Percentiles rank a stretch among this genome's conserved stretches.
Evolutionary conservation across 2,888 invertebrate species (phyloP).

Genomic region (Caradrina clavipalpis): DNA sequence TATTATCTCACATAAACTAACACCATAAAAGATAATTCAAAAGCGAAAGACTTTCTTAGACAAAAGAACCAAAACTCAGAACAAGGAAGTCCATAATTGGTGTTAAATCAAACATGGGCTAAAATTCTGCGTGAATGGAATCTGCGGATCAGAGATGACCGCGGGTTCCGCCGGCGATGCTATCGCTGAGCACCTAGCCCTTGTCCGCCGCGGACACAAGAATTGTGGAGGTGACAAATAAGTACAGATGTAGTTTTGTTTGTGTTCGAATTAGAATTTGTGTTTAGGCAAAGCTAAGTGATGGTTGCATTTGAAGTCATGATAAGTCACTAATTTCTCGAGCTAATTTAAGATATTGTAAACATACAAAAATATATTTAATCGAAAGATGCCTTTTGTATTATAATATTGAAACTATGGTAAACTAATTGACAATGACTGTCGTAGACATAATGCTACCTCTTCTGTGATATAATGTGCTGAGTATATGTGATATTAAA

Average conservation of each 20-base stretch:
- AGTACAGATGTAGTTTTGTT: too few species aligned
- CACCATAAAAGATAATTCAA: slow-evolving; percentile 47
- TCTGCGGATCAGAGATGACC: slow-evolving; percentile 89
- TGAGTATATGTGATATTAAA: not conserved
- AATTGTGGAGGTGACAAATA: slow-evolving; percentile 59
- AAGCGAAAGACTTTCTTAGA: slow-evolving; percentile 58
- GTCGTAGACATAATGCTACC: too few species aligned
- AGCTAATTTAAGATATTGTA: too few species aligned
- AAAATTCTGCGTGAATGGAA: slow-evolving; percentile 90
- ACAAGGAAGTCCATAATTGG: slow-evolving; percentile 90
- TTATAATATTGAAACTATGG: too few species aligned
- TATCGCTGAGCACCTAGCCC: slow-evolving; percentile 88
- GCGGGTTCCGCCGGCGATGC: slow-evolving; percentile 85
- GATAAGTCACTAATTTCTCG: too few species aligned
- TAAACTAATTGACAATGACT: too few species aligned
- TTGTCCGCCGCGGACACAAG: slow-evolving; percentile 52
- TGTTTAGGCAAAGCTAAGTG: too few species aligned
- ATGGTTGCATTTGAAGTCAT: too few species aligned
- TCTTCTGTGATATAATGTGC: too few species aligned
- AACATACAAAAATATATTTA: too few species aligned
- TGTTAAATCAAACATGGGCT: slow-evolving; percentile 90
- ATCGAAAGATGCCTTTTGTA: too few species aligned
- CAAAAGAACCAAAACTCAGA: slow-evolving; percentile 68
- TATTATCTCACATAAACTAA: slow-evolving; percentile 39
- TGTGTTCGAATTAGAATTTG: too few species aligned